Conservation (phyloP, 2,113 vertebrate genomes). For the Scytalopus superciliaris region DNA sequence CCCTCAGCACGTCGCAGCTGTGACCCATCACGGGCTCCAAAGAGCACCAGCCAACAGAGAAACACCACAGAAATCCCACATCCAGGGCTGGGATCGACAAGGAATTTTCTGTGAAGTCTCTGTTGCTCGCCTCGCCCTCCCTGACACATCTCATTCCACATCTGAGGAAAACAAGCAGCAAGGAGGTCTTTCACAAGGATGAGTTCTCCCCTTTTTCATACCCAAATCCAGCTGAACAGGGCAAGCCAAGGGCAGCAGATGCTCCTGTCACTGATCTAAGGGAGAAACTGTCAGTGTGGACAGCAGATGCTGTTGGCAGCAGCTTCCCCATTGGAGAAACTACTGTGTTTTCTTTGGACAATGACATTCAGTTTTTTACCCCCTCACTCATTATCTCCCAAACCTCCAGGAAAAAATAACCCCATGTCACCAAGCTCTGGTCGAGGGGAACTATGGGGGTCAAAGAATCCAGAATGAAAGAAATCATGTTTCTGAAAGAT, state of each 20-base stretch:
- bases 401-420: neutral
- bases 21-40: neutral
- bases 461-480: neutral
- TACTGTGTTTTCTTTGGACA: neutral
- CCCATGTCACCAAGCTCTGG: neutral
- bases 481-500: neutral
- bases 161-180: neutral
- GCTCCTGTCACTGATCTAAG: neutral
- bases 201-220: neutral
- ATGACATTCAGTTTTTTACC: neutral
- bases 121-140: neutral
- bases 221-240: neutral
- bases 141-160: neutral
- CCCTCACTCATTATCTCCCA: neutral
- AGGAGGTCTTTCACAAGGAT: neutral
- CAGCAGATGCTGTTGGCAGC: neutral
- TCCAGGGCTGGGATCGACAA: neutral
- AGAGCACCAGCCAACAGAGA: neutral
- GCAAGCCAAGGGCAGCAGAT: neutral
- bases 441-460: fast-evolving
- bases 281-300: neutral
- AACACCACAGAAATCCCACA: neutral
- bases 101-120: neutral
- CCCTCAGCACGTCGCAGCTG: fast-evolving
- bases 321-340: neutral